Evolutionary conservation across 2,888 invertebrate species (phyloP).

Genomic region (Lasiommata megera): DNA sequence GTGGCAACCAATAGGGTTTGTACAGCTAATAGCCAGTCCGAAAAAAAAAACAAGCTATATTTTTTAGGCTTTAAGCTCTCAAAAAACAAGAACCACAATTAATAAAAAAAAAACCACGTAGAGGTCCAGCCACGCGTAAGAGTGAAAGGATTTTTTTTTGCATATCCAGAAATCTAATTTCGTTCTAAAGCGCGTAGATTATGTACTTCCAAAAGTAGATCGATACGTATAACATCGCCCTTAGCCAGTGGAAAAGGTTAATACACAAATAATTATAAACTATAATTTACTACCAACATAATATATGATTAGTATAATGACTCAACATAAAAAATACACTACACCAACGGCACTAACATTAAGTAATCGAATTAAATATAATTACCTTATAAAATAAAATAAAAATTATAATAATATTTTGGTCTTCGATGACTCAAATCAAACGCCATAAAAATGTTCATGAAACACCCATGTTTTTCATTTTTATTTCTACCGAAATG

Average conservation of each 20-base stretch:
- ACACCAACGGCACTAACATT: constrained; percentile 29
- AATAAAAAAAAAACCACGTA: no score
- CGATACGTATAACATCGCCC: constrained; percentile 32
- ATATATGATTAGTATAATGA: constrained; percentile 46
- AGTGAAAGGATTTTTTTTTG: no score
- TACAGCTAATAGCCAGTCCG: no score
- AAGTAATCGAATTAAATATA: constrained; percentile 28
- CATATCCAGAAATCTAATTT: no score
- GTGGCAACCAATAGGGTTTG: no score
- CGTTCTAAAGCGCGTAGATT: no score
- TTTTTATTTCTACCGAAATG: constrained; percentile 4
- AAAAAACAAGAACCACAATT: no score
- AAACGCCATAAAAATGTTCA: constrained; percentile 25
- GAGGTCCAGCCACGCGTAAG: no score
- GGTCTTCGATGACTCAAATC: constrained; percentile 42
- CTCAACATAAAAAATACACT: constrained; percentile 42
- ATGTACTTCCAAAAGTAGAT: not conserved
- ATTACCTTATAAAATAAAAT: constrained; percentile 24
- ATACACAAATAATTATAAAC: constrained; percentile 28
- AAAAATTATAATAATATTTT: constrained; percentile 35
- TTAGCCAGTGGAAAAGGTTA: constrained; percentile 21
- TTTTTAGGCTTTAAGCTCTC: no score
- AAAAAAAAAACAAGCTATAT: no score
- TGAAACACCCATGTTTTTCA: constrained; percentile 32
- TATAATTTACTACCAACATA: constrained; percentile 37